A percentile compares a stretch with the other conserved stretches of the same genome.
phyloP scores from a whole-genome alignment of 2,888 invertebrate genomes.

The Pandemis cinnamomeana region DNA sequence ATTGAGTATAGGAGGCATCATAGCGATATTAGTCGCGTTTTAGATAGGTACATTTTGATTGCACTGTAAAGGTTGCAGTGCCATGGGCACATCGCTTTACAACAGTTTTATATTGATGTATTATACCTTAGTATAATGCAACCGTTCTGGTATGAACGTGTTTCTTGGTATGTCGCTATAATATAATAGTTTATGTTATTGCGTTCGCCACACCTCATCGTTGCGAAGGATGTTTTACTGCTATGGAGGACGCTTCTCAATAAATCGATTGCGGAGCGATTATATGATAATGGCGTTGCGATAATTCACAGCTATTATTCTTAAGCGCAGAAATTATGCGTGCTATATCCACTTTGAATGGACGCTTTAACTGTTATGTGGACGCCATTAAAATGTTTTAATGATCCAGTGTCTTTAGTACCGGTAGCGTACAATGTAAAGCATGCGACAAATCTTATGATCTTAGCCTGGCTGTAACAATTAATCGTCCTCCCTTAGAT shows the following conservation, averaged over 20 bases:
- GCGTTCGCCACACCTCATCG: conserved; percentile 51
- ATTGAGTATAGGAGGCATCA: conserved; percentile 17
- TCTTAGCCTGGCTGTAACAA: conserved; percentile 48
- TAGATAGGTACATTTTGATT: neutral
- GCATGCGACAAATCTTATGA: conserved; percentile 18
- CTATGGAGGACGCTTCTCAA: conserved; percentile 61
- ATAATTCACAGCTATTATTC: conserved; percentile 74
- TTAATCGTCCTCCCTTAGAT: conserved; percentile 45
- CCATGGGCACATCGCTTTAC: neutral
- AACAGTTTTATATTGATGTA: conserved; percentile 4
- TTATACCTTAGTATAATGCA: conserved; percentile 7
- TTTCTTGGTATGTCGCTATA: conserved; percentile 43
- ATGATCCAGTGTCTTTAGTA: conserved; percentile 21
- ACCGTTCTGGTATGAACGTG: conserved; percentile 28
- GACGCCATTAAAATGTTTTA: conserved; percentile 18
- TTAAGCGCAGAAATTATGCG: conserved; percentile 55
- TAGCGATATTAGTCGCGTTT: conserved; percentile 3
- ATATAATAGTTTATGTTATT: conserved; percentile 46
- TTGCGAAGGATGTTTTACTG: conserved; percentile 59
- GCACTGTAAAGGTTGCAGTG: neutral
- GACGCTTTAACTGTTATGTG: conserved; percentile 11
- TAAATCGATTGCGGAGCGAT: conserved; percentile 65
- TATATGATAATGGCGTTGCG: conserved; percentile 62
- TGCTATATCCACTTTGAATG: conserved; percentile 53
- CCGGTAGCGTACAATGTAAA: conserved; percentile 24